These are phyloP conservation scores for Varecia variegata DNA, from an alignment of 2,797 vertebrate species.

Conservation along the genomic window DNA sequence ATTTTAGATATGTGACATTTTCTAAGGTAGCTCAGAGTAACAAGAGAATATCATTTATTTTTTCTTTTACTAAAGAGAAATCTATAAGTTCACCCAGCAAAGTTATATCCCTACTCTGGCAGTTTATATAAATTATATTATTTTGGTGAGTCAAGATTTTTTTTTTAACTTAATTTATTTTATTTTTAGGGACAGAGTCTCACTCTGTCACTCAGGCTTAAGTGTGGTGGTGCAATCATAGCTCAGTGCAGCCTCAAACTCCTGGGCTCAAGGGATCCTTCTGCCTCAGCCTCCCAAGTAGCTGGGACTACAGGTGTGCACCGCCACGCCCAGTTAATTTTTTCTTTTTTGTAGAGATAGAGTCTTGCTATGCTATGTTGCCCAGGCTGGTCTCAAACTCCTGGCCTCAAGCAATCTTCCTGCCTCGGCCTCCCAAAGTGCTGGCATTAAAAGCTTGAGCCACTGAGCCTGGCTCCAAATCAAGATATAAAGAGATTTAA, in stretches of 20 bases:
- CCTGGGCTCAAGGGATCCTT: not conserved
- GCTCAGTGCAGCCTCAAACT: not conserved
- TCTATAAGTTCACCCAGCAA: slow-evolving; percentile 11
- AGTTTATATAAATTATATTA: slow-evolving; percentile 8
- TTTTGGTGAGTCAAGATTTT: not conserved
- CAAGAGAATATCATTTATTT: not conserved
- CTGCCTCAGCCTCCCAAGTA: not conserved
- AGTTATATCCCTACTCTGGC: not conserved
- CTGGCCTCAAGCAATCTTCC: not conserved
- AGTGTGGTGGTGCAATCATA: not conserved
- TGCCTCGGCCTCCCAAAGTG: not conserved
- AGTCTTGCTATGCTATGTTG: not conserved
- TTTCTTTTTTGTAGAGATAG: not conserved
- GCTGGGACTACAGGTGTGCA: not conserved
- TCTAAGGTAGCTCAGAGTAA: not conserved
- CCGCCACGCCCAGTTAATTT: not conserved
- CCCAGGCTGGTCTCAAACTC: not conserved
- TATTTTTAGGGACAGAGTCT: not conserved
- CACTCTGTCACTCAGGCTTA: not conserved
- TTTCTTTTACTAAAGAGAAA: slow-evolving; percentile 29
- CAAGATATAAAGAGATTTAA: not conserved
- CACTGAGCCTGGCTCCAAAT: not conserved
- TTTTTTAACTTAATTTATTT: no score
- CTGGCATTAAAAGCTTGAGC: not conserved
- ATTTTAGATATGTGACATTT: slow-evolving; percentile 38